Conservation (phyloP, 2,113 vertebrate genomes). For the Microcebus ravelobensis region DNA sequence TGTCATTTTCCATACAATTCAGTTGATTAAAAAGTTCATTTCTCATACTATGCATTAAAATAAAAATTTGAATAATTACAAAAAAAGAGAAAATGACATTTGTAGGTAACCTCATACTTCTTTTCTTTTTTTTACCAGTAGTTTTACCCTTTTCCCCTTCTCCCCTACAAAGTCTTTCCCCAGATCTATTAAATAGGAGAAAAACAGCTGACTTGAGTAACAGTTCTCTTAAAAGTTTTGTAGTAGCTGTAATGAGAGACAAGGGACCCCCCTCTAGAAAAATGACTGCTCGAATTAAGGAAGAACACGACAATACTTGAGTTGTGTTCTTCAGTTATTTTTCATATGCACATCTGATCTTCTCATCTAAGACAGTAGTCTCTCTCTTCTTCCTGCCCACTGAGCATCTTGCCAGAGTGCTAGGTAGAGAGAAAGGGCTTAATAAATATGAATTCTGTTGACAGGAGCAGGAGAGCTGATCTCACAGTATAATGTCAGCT, state of each 20-base stretch:
- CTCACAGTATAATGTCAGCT: constrained; percentile 50
- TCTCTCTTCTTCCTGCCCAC: background rate
- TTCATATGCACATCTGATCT: background rate
- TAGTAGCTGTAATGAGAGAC: background rate
- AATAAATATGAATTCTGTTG: constrained; percentile 55
- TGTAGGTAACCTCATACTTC: background rate
- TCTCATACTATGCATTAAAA: constrained; percentile 78
- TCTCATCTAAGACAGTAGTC: background rate
- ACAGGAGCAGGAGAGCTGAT: constrained; percentile 41
- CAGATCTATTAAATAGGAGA: background rate
- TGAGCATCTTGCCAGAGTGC: background rate
- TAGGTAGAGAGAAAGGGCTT: background rate
- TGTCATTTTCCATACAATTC: constrained; percentile 64
- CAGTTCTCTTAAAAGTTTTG: background rate
- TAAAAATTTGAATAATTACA: constrained; percentile 70
- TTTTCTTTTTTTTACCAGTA: background rate
- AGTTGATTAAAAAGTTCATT: constrained; percentile 63
- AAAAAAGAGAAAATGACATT: background rate
- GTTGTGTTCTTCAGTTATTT: background rate
- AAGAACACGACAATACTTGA: background rate
- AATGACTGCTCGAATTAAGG: background rate
- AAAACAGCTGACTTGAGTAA: background rate
- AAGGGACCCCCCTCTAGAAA: background rate
- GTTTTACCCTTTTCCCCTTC: background rate
- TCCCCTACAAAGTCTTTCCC: background rate